Conservation (phyloP, 2,888 invertebrate genomes). For the Pseudanteris insignis region DNA sequence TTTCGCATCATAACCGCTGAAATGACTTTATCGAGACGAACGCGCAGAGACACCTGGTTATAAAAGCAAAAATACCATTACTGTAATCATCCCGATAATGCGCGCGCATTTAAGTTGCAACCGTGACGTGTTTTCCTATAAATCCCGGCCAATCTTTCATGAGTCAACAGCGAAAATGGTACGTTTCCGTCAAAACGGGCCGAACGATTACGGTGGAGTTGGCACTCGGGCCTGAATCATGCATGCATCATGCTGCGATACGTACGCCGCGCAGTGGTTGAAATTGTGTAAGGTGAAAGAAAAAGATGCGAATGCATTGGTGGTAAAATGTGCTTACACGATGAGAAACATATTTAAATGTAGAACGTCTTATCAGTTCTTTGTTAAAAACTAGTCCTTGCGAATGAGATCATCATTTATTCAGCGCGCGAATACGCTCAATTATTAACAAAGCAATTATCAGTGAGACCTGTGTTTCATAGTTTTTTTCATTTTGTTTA, state of each 20-base stretch:
- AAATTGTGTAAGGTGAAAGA: slow-evolving; percentile 37
- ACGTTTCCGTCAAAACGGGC: slow-evolving; percentile 18
- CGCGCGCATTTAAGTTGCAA: slow-evolving; percentile 30
- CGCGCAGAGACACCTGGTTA: slow-evolving; percentile 14
- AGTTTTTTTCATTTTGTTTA: no score
- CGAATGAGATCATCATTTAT: slow-evolving; percentile 31
- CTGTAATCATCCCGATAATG: slow-evolving; percentile 17
- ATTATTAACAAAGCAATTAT: no score
- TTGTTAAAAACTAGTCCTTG: slow-evolving; percentile 30
- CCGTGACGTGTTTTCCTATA: slow-evolving; percentile 20
- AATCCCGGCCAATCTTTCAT: slow-evolving; percentile 19
- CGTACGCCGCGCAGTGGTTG: slow-evolving; percentile 19
- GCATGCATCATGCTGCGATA: slow-evolving; percentile 32
- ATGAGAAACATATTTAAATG: slow-evolving; percentile 34
- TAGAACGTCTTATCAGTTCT: slow-evolving; percentile 33
- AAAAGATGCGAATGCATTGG: slow-evolving; percentile 35
- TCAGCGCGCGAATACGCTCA: slow-evolving; percentile 5
- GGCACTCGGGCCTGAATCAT: slow-evolving; percentile 29
- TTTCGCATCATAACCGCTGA: background rate
- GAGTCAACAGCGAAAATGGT: slow-evolving; percentile 36
- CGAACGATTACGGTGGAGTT: slow-evolving; percentile 12
- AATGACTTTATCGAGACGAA: no score
- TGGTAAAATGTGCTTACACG: slow-evolving; percentile 37
- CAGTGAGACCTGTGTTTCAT: no score
- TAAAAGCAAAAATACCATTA: slow-evolving; percentile 14